These are phyloP conservation scores for Platyscapa corneri DNA, from an alignment of 1,140 invertebrate genomes.

Conservation along the genomic window DNA sequence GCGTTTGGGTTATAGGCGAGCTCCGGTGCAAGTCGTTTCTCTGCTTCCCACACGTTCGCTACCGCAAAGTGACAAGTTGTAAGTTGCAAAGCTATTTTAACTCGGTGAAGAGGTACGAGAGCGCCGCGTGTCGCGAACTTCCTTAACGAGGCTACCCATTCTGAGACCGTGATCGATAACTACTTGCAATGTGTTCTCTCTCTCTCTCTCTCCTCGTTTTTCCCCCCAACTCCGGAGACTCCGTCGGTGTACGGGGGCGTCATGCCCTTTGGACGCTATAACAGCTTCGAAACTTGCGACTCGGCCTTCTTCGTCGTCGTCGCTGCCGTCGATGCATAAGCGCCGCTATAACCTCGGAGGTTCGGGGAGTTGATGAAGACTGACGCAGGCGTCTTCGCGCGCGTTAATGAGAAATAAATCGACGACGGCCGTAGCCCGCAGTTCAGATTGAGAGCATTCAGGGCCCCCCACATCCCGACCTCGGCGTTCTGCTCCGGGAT, in stretches of 20 bases:
- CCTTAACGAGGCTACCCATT: constrained; percentile 69
- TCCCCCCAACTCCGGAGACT: background rate
- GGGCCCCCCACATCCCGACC: background rate
- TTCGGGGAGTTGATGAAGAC: constrained; percentile 35
- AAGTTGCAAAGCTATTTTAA: constrained; percentile 68
- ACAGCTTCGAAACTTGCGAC: constrained; percentile 22
- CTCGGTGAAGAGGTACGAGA: constrained; percentile 52
- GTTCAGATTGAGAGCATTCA: constrained; percentile 18
- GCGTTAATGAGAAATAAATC: constrained; percentile 47
- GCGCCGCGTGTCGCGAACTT: constrained; percentile 63
- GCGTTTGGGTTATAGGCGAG: background rate
- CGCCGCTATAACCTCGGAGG: background rate
- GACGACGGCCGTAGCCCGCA: background rate
- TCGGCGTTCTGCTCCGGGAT: no score
- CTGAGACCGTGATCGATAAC: constrained; percentile 67
- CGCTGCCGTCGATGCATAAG: background rate
- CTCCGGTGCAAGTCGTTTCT: background rate
- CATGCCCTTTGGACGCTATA: constrained; percentile 34
- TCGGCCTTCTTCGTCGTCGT: no score
- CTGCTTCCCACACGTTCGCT: constrained; percentile 26
- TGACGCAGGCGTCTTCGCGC: constrained; percentile 6
- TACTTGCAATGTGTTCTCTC: constrained; percentile 49
- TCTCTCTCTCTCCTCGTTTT: background rate
- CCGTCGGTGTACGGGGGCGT: background rate
- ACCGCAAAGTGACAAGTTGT: constrained; percentile 64